A percentile compares a stretch with the other conserved stretches of the same genome.
Conservation (phyloP, 2,113 vertebrate species). For the Phoenicopterus ruber region DNA sequence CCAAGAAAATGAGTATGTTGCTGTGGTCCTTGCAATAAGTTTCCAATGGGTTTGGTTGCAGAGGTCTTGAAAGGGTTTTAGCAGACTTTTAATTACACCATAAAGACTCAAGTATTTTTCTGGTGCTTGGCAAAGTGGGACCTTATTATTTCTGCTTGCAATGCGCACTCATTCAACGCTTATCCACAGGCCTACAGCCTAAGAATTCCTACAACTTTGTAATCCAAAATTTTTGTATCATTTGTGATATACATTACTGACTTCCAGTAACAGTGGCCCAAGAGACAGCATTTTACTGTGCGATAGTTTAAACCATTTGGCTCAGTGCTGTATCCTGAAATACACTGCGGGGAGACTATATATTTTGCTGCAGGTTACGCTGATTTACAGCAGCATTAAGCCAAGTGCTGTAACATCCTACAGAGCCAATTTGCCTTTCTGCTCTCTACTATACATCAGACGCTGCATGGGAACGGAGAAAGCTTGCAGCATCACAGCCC, state of each 20-base stretch:
- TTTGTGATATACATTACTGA: constrained; percentile 55
- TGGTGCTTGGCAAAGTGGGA: constrained; percentile 23
- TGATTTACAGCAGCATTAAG: constrained; percentile 24
- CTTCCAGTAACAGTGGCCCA: constrained; percentile 56
- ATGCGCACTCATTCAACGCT: neutral
- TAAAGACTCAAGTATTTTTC: neutral
- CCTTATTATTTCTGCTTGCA: constrained; percentile 32
- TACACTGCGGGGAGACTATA: constrained; percentile 14
- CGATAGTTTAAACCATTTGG: constrained; percentile 28
- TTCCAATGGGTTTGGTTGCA: constrained; percentile 15
- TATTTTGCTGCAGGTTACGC: constrained; percentile 25
- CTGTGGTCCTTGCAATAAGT: neutral
- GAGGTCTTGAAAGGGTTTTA: constrained; percentile 37
- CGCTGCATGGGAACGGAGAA: neutral
- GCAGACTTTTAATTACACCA: constrained; percentile 28
- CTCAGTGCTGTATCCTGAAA: neutral
- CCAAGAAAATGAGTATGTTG: constrained; percentile 25
- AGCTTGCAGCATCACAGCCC: neutral
- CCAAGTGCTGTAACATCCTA: constrained; percentile 14
- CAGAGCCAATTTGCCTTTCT: neutral
- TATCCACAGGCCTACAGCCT: neutral
- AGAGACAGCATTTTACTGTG: constrained; percentile 46
- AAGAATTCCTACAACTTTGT: neutral
- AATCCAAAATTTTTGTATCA: constrained; percentile 28
- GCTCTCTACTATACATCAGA: neutral